Evolutionary conservation across 2,888 invertebrate genomes (phyloP).

Genomic region (Malthinus flaveolus): DNA sequence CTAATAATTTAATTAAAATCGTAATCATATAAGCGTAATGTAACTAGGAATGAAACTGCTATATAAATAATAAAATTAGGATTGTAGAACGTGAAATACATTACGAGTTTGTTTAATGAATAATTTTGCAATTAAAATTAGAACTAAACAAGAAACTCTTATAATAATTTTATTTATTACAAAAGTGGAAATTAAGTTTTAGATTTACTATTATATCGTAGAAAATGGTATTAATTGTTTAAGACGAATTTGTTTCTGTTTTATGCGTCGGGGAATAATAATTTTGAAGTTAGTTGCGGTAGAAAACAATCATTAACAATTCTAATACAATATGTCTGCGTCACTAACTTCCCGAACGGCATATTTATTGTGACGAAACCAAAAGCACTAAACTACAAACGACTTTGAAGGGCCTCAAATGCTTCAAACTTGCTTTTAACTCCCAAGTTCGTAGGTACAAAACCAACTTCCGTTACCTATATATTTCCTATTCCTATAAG

Average conservation of each 20-base stretch:
- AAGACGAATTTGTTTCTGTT: slow-evolving; percentile 14
- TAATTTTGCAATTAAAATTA: slow-evolving; percentile 14
- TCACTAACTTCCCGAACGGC: slow-evolving; percentile 39
- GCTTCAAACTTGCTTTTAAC: slow-evolving; percentile 12
- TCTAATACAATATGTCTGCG: slow-evolving; percentile 42
- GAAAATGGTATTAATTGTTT: neutral
- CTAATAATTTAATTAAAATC: slow-evolving; percentile 1
- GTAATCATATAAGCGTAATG: neutral
- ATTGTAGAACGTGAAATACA: slow-evolving; percentile 8
- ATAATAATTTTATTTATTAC: too few species aligned
- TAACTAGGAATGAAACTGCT: slow-evolving; percentile 8
- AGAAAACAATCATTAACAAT: slow-evolving; percentile 45
- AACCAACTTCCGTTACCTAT: slow-evolving; percentile 19
- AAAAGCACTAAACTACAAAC: slow-evolving; percentile 30
- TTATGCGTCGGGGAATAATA: slow-evolving; percentile 38
- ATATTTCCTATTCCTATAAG: slow-evolving; percentile 13
- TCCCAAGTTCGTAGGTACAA: slow-evolving; percentile 18
- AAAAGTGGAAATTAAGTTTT: too few species aligned
- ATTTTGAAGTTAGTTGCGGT: slow-evolving; percentile 39
- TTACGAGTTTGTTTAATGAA: slow-evolving; percentile 13
- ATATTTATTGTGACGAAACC: slow-evolving; percentile 39
- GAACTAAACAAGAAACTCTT: too few species aligned
- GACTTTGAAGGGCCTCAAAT: slow-evolving; percentile 22
- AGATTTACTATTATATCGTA: too few species aligned
- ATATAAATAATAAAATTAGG: slow-evolving; percentile 14